Evolutionary conservation across 1,140 invertebrate species (phyloP), one percentile per base, ranked within the genome.

Genomic region (Neuroterus valhalla): DNA sequence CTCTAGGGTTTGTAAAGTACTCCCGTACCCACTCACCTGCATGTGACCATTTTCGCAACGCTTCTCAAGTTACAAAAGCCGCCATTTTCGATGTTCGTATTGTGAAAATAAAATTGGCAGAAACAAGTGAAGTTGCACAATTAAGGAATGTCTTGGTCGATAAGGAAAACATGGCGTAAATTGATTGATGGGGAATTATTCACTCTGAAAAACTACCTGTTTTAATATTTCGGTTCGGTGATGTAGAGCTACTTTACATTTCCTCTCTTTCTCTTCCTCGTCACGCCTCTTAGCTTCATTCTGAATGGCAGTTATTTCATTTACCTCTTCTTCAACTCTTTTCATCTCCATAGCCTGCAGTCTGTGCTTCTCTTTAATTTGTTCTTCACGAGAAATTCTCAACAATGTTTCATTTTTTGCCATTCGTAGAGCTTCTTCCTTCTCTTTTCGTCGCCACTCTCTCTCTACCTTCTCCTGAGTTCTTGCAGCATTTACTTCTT

Each of bases 271-370:
- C 69, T 91, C 84, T 66, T 88, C 82, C 38, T 90, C 76, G 70
- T 92, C 91, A 44, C 70, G 75, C 38, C 75, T 75, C 14, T 87
- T 68, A 10, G 89, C 89, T 42, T 86, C 81, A 50, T 89, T 90
- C 55, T 92, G 89, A 45, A 85, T 77, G 0, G 85, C 81, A 3
- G 91, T 73, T 14, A 93, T 89, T 75, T 90, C 90, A 69, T 91
- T 89, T 70, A 93, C 93, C 81, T 94, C 92, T 17, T 91, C 84
- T 75, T 91, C 91, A 46, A 94, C 92, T 2, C 92, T 84, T 31
- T 92, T 91, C 2, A 93, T 89, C 78, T 93, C 92, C 21, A 93
- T 87, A 0, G 93, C 93, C 76, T 92, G 90, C 21, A 87, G 88
- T 78, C 88, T 89, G 82, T 90, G 85, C 48, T 91, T 89, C 15